Evolutionary conservation across 2,888 invertebrate species (phyloP), one percentile per base, ranked within the genome.

Genomic region (Acanthosoma haemorrhoidale): DNA sequence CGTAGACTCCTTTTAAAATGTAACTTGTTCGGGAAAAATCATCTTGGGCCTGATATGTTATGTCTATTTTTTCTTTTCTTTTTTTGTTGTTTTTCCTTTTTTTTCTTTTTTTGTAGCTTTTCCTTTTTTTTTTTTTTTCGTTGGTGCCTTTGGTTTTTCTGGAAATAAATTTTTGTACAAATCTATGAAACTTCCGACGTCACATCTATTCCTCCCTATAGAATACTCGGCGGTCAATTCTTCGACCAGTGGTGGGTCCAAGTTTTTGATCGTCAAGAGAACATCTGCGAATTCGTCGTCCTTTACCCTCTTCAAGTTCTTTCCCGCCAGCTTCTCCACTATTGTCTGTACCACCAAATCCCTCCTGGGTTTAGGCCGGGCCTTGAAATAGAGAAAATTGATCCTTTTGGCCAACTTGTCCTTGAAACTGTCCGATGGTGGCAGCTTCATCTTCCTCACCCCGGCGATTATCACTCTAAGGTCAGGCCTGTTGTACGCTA

Each of bases 211-310:
- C 8, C 64, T 29, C 16, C 64, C 64, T 9, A 25, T 41, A 16
- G 39, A 41, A 25, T 41, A 64, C 31, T 64, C 64, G 2, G 25
- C 39, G 3, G 31, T 31, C 11, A 64, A 41, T 4, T 64, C 39
- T 13, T 64, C 39, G 6, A 64, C 16, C 11, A 64, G 25, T 18
- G 16, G 15, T 13, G 31, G 11, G n/a, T 64, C 64, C 4, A 64
- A 41, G 8, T 64, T 41, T n/a, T 15, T 29, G n/a, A 64, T 31
- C 6, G 8, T 2, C 25, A 41, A 21, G 1, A 64, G 31, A 9
- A 41, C 41, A 25, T 64, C 64, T 41, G 39, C 41, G 18, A 64
- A 64, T 41, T 64, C 64, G 29, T 64, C 64, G 1, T 3, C 25
- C 9, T 64, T 64, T 9, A 39, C 9, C 9, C 15, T 41, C 29